Evolutionary conservation across 2,113 vertebrate species (phyloP), one percentile per base, ranked within the genome.

Genomic region (Excalfactoria chinensis): DNA sequence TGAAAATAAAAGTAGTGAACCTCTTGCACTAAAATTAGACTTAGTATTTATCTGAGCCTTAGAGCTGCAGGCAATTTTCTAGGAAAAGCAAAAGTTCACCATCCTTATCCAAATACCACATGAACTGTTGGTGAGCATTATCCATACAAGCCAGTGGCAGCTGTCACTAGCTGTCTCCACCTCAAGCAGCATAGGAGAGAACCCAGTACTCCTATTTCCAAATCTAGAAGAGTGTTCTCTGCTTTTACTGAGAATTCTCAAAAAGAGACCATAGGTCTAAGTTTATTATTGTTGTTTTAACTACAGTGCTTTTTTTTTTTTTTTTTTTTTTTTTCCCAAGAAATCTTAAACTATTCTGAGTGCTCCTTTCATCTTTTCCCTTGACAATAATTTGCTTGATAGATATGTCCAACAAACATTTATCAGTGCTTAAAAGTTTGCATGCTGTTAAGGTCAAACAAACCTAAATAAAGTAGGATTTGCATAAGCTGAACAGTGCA

Each of bases 31-130:
- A 41, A 68, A 90, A 48, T 40, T 68, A 68, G 15, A 6, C 0
- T 0, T 58, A 67, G 43, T 6, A 55, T 2, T 11, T 56, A 49
- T 9, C 7, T 68, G 18, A 53, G 0, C 0, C 16, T 3, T 1
- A 51, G 6, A 46, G 6, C 4, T 67, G 28, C n/a, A 71, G 41
- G 2, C 1, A 20, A 13, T 14, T 10, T 56, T 93, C 35, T 41
- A 37, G 12, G 9, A 56, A 91, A 87, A 69, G 2, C 13, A 72
- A 67, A 75, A 49, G 7, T 7, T 59, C 2, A 26, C 4, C 5
- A 4, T 66, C 74, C 19, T 68, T 23, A 41, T 1, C 16, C 21
- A 72, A 72, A 37, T 49, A 71, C 12, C 49, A 28, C 25, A 8
- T 62, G 26, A 84, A 40, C 53, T 73, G 14, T 55, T 59, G 30